These are phyloP conservation scores for Phalacrocorax carbo DNA, from an alignment of 2,113 vertebrate genomes.

Conservation along the genomic window DNA sequence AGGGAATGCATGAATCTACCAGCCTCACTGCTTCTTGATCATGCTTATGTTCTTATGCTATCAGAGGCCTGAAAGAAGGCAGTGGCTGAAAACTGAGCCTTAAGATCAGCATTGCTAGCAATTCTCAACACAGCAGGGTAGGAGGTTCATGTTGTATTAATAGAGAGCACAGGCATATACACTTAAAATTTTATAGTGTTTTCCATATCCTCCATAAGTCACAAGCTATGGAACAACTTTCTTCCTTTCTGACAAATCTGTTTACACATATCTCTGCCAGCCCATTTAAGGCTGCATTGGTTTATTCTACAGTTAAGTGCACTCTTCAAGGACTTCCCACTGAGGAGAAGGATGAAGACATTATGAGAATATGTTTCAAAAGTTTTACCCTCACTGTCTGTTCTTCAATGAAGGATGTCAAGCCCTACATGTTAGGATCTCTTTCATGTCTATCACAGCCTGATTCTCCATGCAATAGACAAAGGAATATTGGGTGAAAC, in stretches of 20 bases:
- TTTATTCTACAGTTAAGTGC: background rate
- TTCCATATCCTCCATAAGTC: background rate
- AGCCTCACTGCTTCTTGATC: background rate
- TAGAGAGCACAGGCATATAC: background rate
- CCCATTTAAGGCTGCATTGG: background rate
- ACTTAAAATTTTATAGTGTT: background rate
- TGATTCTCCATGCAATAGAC: background rate
- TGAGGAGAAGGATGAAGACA: background rate
- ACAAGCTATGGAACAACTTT: background rate
- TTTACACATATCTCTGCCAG: slow-evolving; percentile 34
- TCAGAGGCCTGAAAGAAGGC: background rate
- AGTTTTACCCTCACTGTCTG: background rate
- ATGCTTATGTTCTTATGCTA: background rate
- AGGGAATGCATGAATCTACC: background rate
- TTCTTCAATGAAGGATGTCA: background rate
- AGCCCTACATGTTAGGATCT: background rate
- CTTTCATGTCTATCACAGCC: background rate
- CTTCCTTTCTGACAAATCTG: slow-evolving; percentile 8
- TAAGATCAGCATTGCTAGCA: background rate
- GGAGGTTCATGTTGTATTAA: background rate
- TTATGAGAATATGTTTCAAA: background rate
- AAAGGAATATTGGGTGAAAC: background rate
- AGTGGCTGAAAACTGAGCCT: background rate
- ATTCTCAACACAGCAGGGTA: background rate
- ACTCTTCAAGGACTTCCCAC: background rate